Conservation (phyloP, 2,888 invertebrate genomes). For the Melanargia galathea region DNA sequence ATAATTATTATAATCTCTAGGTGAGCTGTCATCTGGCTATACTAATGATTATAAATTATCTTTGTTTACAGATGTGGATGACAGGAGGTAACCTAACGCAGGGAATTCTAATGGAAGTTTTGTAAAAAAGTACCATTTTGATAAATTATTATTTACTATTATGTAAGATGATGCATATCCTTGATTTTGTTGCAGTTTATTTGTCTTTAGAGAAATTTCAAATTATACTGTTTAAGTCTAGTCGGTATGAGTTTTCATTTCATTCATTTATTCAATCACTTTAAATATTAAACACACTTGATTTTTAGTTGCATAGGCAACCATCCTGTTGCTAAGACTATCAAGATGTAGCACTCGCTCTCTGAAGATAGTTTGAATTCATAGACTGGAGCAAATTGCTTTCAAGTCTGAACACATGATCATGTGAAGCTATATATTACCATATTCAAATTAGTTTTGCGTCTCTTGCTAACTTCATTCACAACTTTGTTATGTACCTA, state of each 20-base stretch:
- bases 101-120: constrained; percentile 34
- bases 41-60: neutral
- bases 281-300: no score
- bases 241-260: neutral
- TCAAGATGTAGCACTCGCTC: no score
- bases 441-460: no score
- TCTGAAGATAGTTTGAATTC: no score
- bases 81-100: constrained; percentile 60
- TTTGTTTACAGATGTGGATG: constrained; percentile 73
- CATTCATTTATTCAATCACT: neutral
- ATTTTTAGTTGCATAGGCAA: no score
- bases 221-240: constrained; percentile 9
- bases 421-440: no score
- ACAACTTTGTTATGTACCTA: neutral
- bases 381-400: no score
- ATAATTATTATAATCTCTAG: no score
- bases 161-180: neutral
- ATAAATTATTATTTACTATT: constrained; percentile 13
- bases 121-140: constrained; percentile 3
- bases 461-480: no score
- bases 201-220: constrained; percentile 2
- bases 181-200: constrained; percentile 10
- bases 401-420: no score
- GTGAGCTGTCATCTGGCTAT: no score
- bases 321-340: no score